Percentiles rank a stretch among this genome's conserved stretches.
Evolutionary conservation across 2,888 invertebrate species (phyloP).

Genomic region (Trichogramma evanescens): DNA sequence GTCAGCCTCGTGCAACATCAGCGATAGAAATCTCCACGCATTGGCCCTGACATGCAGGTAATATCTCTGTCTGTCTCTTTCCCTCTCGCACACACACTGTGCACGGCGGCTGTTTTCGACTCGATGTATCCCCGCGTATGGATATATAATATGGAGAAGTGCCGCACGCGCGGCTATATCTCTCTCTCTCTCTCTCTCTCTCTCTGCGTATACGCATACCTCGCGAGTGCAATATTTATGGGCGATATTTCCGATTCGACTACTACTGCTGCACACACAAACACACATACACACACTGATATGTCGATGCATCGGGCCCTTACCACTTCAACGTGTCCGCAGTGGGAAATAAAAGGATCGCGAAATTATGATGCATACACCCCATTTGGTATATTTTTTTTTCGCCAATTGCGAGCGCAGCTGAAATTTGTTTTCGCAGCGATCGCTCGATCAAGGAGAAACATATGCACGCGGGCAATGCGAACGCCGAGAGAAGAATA

Average conservation of each 20-base stretch:
- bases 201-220: too few relatives aligned
- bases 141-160: too few relatives aligned
- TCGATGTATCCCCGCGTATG: too few relatives aligned
- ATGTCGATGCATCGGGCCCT: conserved; percentile 36
- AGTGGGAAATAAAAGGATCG: conserved; percentile 35
- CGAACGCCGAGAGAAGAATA: background rate
- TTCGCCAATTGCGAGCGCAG: conserved; percentile 19
- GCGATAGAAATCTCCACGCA: too few relatives aligned
- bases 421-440: conserved; percentile 5
- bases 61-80: too few relatives aligned
- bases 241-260: conserved; percentile 48
- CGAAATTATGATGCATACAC: too few relatives aligned
- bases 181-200: conserved; percentile 30
- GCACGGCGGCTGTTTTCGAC: too few relatives aligned
- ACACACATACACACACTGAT: too few relatives aligned
- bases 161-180: conserved; percentile 28
- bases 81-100: too few relatives aligned
- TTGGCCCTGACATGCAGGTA: too few relatives aligned
- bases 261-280: conserved; percentile 30
- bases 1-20: too few relatives aligned
- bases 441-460: background rate
- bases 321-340: conserved; percentile 47
- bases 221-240: conserved; percentile 41
- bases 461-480: background rate
- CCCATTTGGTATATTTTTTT: conserved; percentile 14